Evolutionary conservation across 1,140 invertebrate species (phyloP), one percentile per base, ranked within the genome.

Genomic region (Danaus plexippus): DNA sequence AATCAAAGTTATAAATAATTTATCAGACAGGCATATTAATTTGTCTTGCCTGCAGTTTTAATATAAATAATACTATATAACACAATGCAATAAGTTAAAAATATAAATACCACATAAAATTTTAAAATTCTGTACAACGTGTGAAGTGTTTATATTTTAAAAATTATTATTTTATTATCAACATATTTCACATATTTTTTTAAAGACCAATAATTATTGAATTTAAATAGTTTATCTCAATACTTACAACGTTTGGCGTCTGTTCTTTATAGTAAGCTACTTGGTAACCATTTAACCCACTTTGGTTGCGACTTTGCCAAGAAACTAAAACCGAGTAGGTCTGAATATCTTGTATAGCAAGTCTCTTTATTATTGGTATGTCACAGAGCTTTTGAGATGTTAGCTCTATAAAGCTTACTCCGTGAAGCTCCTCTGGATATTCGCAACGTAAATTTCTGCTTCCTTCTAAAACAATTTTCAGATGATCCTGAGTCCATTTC

Each of bases 261-360:
- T 94, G 93, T 64, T 93, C 89, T 40, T 92, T 90, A 71, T 94
- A 94, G 87, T 96, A 96, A 63, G 93, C 92, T 64, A 97, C 92
- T 88, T 94, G 92, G 77, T 94, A 97, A 50, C 94, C 95, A 66
- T 92, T 92, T 54, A 97, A 89, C 13, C 93, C 93, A 11, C 93
- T 93, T 81, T 95, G 93, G 87, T 97, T 96, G 66, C 95, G 90
- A 64, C 94, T 94, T 76, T 96, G 93, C 95, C 95, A 97, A 52
- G 94, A 93, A 10, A 96, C 93, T 52, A 95, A 87, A 41, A 96
- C 92, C n/a, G 93, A 94, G 82, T 93, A 94, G 2, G 94, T 94
- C 80, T 96, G 94, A 41, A 96, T 94, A 77, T 96, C 94, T 85
- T 95, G 92, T 63, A 96, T 94, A 57, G 93, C 93, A 18, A 97